These are phyloP conservation scores for Eilema caniola DNA, from an alignment of 2,888 invertebrate genomes.

Conservation along the genomic window DNA sequence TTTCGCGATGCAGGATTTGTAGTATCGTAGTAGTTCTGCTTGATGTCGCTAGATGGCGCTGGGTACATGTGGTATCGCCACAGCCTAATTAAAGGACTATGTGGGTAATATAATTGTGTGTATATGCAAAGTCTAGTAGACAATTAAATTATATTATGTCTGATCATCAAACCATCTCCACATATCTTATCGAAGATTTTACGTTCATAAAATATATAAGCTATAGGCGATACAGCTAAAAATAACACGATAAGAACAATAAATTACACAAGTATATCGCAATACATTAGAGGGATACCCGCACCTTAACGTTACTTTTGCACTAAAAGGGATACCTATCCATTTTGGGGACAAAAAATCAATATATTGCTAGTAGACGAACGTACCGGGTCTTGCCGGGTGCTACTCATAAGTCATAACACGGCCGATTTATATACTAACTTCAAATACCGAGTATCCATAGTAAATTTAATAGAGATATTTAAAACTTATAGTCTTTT, in stretches of 20 bases:
- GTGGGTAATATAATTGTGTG: no score
- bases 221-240: background rate
- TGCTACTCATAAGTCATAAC: constrained; percentile 58
- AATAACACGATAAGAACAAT: background rate
- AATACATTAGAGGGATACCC: constrained; percentile 32
- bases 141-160: no score
- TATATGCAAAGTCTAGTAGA: no score
- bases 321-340: constrained; percentile 57
- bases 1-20: no score
- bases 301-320: constrained; percentile 46
- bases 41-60: no score
- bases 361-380: constrained; percentile 62
- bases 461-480: background rate
- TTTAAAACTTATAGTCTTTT: background rate
- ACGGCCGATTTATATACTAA: constrained; percentile 52
- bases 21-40: no score
- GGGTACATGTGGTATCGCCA: no score
- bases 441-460: background rate
- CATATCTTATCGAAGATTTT: background rate
- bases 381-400: constrained; percentile 52
- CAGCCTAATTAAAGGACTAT: background rate
- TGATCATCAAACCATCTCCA: background rate
- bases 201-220: background rate
- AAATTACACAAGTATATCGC: constrained; percentile 18
- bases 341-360: constrained; percentile 59